Evolutionary conservation across 37 sponge, comb jelly and placozoan species (phyloP), one percentile per base, ranked within the genome.

Genomic region (Aplysina aerophoba): DNA sequence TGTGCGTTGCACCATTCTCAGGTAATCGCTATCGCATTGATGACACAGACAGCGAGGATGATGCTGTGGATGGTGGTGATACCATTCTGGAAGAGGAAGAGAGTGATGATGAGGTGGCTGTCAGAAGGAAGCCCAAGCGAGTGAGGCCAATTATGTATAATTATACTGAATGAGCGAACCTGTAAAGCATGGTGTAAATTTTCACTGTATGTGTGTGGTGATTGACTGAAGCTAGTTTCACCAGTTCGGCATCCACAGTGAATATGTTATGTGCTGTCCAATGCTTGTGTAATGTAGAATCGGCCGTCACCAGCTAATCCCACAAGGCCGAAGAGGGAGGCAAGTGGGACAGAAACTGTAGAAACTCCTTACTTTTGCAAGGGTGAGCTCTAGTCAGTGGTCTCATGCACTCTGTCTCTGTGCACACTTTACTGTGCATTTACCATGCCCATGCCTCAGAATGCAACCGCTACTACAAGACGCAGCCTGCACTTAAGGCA

Each of bases 391-490:
- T 8, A 21, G 33, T 69, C 0, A 30, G 66, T 65, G 22, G 22
- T 12, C 27, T 25, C 27, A 69, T 35, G 34, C 34, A 30, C 6
- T 17, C 6, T 69, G 34, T 62, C 63, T 25, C n/a, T 25, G 2
- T 62, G 63, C 17, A 17, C 17, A 17, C 17, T n/a, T n/a, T n/a
- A n/a, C n/a, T n/a, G n/a, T n/a, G n/a, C n/a, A n/a, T n/a, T n/a
- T n/a, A n/a, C n/a, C 41, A 1, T 75, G 20, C 41, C 4, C 15
- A 25, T 75, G 38, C 44, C 73, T 21, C 60, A 87, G 89, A 79
- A 30, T 93, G 93, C 38, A 80, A 81, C 38, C 87, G 93, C 25
- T 75, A 85, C 59, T 95, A 91, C 67, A 95, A 91, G 82, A 95
- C 92, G 4, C 87, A 66, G 17, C 71, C 95, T 20, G 86, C 92